Conservation (phyloP, 2,797 vertebrate genomes). For the Anguilla obscura region DNA sequence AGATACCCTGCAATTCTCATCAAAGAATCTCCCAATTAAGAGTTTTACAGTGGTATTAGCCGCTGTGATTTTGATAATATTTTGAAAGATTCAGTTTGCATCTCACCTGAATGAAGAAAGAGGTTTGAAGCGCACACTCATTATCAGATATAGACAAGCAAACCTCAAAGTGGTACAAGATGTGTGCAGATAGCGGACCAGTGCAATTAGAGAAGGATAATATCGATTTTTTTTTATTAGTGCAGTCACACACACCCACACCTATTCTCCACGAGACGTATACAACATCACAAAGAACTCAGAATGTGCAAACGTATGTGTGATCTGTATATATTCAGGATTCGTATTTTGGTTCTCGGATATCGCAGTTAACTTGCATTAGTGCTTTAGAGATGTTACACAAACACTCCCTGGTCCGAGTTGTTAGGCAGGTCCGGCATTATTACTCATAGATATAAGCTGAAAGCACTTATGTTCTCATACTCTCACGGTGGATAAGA, state of each 20-base stretch:
- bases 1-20: conserved; percentile 61
- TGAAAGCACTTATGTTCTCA: background rate
- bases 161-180: conserved; percentile 66
- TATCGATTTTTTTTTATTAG: conserved; percentile 71
- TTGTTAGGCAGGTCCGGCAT: background rate
- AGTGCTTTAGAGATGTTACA: background rate
- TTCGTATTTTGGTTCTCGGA: background rate
- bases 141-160: conserved; percentile 41
- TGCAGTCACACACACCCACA: conserved; percentile 5
- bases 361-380: background rate
- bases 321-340: background rate
- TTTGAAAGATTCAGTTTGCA: conserved; percentile 60
- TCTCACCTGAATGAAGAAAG: conserved; percentile 61
- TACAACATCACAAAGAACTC: background rate
- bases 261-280: background rate
- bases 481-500: background rate
- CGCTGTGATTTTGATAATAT: conserved; percentile 61
- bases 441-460: background rate
- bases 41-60: conserved; percentile 67
- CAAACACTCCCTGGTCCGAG: background rate
- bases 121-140: conserved; percentile 63
- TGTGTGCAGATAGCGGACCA: conserved; percentile 71
- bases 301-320: background rate
- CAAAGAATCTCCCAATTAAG: conserved; percentile 67
- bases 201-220: conserved; percentile 69